These are phyloP conservation scores for Meandrusa payeni DNA, from an alignment of 2,888 invertebrate species.

Conservation along the genomic window DNA sequence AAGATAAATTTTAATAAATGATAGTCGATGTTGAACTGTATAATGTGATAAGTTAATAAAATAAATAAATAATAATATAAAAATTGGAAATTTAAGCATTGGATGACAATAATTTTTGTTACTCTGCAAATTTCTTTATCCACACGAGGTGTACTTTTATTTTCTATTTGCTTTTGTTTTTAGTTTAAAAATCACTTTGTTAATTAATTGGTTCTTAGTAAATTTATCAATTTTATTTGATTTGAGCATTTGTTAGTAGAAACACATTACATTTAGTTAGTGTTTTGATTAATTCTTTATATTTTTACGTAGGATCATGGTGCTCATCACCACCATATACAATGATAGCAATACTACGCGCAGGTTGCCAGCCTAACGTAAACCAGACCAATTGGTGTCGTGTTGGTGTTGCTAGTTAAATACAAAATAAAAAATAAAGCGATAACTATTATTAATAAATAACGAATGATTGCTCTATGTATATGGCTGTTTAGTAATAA, in stretches of 20 bases:
- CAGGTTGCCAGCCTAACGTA: constrained; percentile 51
- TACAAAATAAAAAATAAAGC: constrained; percentile 34
- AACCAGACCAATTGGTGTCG: constrained; percentile 74
- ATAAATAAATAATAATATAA: constrained; percentile 51
- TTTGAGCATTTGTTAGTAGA: constrained; percentile 23
- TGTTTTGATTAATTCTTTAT: constrained; percentile 8
- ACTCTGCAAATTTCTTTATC: constrained; percentile 51
- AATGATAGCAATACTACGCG: constrained; percentile 64
- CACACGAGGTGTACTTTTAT: constrained; percentile 36
- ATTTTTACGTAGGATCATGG: constrained; percentile 17
- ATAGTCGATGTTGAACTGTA: constrained; percentile 60
- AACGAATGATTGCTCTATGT: constrained; percentile 47
- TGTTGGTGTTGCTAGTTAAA: constrained; percentile 66
- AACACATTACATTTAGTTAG: constrained; percentile 13
- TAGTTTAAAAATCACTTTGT: constrained; percentile 7
- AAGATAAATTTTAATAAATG: constrained; percentile 38
- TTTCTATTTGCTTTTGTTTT: constrained; percentile 4
- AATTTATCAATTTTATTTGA: no score
- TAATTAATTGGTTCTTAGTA: no score
- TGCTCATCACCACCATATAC: constrained; percentile 15
- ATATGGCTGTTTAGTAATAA: constrained; percentile 45
- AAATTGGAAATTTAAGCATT: constrained; percentile 71
- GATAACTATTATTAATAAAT: constrained; percentile 44
- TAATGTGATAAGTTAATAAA: constrained; percentile 64
- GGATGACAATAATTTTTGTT: constrained; percentile 80